phyloP scores from a whole-genome alignment of 2,888 invertebrate genomes.

The Strigamia crassipes region DNA sequence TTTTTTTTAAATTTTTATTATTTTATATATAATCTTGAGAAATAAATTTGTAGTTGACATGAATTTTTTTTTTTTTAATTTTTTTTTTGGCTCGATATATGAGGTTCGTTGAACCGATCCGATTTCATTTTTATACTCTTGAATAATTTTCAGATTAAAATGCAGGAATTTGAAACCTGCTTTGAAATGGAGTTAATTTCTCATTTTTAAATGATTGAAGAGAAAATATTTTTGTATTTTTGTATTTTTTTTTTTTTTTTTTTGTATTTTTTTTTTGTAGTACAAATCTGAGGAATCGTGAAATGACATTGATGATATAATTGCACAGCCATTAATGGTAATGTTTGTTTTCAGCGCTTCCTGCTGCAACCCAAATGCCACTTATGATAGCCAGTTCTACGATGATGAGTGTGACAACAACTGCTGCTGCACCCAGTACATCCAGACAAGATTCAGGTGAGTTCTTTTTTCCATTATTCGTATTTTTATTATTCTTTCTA shows the following conservation, averaged over 20 bases:
- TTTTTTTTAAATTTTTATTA: too few relatives aligned
- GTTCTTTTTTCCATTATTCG: neutral
- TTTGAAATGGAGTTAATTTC: neutral
- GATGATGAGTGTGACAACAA: slow-evolving; percentile 47
- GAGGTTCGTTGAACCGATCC: slow-evolving; percentile 21
- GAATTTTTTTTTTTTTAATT: neutral
- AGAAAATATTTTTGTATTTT: neutral
- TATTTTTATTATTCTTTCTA: neutral
- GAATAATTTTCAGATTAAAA: slow-evolving; percentile 29
- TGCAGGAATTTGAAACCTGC: slow-evolving; percentile 35
- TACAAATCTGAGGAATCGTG: slow-evolving; percentile 25
- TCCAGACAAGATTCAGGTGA: slow-evolving; percentile 48
- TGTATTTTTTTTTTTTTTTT: too few relatives aligned
- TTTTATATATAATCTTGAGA: neutral
- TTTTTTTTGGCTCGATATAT: neutral
- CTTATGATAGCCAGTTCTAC: slow-evolving; percentile 45
- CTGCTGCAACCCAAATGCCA: slow-evolving; percentile 44
- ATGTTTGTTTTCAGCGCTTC: slow-evolving; percentile 46
- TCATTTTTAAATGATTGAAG: neutral
- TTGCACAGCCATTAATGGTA: slow-evolving; percentile 25
- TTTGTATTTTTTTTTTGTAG: slow-evolving; percentile 3
- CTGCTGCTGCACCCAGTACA: slow-evolving; percentile 45
- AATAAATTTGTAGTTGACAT: slow-evolving; percentile 36
- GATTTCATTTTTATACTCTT: slow-evolving; percentile 8
- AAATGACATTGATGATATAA: neutral